Evolutionary conservation across 2,888 invertebrate species (phyloP).

Genomic region (Junonia oenone): DNA sequence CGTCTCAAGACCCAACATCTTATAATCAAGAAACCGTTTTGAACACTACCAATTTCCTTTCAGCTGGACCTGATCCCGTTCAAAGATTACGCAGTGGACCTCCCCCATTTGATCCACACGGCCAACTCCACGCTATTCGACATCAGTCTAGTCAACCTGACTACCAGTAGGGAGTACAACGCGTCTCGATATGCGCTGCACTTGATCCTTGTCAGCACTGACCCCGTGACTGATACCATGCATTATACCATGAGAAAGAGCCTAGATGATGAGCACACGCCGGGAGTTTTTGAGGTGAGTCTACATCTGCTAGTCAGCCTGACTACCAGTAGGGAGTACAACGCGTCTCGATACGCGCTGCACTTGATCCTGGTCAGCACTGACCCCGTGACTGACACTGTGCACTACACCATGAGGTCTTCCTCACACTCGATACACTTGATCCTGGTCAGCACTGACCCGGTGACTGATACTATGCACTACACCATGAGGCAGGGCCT

Average conservation of each 20-base stretch:
- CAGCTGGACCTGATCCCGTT: slow-evolving; percentile 76
- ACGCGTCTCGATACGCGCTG: slow-evolving; percentile 80
- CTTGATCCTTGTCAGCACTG: slow-evolving; percentile 72
- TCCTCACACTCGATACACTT: slow-evolving; percentile 82
- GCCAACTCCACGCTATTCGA: slow-evolving; percentile 83
- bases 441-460: slow-evolving; percentile 70
- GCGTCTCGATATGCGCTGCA: slow-evolving; percentile 81
- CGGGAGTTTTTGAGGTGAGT: slow-evolving; percentile 84
- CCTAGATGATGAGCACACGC: slow-evolving; percentile 86
- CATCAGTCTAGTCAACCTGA: slow-evolving; percentile 77
- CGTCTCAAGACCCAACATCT: too few species aligned
- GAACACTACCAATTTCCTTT: not conserved
- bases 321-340: slow-evolving; percentile 60
- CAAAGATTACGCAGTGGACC: slow-evolving; percentile 64
- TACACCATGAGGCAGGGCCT: too few species aligned
- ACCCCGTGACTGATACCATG: slow-evolving; percentile 56
- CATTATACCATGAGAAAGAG: slow-evolving; percentile 69
- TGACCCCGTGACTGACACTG: slow-evolving; percentile 51
- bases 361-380: slow-evolving; percentile 76
- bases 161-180: slow-evolving; percentile 62
- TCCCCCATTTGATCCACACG: slow-evolving; percentile 83
- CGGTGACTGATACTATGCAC: slow-evolving; percentile 50
- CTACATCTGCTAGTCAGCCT: slow-evolving; percentile 75
- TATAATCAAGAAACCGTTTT: too few species aligned
- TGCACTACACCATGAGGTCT: slow-evolving; percentile 58